A percentile compares a stretch with the other conserved stretches of the same genome.
Evolutionary conservation across 2,888 invertebrate species (phyloP).

Genomic region (Salticus scenicus): DNA sequence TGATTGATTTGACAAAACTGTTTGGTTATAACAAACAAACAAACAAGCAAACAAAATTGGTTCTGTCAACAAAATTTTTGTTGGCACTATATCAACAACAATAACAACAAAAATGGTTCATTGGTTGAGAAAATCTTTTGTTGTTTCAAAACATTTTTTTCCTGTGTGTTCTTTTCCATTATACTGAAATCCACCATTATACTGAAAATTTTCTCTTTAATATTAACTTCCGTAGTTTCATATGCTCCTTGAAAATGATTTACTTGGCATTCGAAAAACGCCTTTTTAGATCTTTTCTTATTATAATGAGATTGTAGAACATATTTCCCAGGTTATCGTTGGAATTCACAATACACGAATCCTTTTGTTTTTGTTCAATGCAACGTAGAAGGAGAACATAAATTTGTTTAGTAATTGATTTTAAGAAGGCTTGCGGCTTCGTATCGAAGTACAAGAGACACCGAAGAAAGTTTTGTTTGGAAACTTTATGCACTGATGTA

Average conservation of each 20-base stretch:
- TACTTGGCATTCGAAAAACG: background rate
- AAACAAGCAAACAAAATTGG: no score
- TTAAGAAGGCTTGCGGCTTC: background rate
- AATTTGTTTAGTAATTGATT: background rate
- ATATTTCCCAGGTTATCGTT: background rate
- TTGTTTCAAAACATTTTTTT: no score
- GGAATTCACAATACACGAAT: background rate
- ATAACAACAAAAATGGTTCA: no score
- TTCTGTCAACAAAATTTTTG: no score
- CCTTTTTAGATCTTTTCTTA: background rate
- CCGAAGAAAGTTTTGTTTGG: no score
- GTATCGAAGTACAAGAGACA: background rate
- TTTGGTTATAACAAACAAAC: no score
- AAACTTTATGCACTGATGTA: no score
- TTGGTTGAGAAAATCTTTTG: no score
- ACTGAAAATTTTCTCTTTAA: background rate
- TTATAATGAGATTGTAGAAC: background rate
- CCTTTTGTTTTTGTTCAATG: slow-evolving; percentile 31
- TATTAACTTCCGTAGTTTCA: background rate
- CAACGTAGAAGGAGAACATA: background rate
- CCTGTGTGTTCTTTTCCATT: no score
- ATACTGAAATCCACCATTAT: no score
- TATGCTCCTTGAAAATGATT: background rate
- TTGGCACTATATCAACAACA: no score
- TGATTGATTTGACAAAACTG: no score